Percentiles rank a stretch among this genome's conserved stretches.
These are phyloP conservation scores for Orthonychiurus folsomi DNA, from an alignment of 2,888 invertebrate genomes.

Conservation along the genomic window DNA sequence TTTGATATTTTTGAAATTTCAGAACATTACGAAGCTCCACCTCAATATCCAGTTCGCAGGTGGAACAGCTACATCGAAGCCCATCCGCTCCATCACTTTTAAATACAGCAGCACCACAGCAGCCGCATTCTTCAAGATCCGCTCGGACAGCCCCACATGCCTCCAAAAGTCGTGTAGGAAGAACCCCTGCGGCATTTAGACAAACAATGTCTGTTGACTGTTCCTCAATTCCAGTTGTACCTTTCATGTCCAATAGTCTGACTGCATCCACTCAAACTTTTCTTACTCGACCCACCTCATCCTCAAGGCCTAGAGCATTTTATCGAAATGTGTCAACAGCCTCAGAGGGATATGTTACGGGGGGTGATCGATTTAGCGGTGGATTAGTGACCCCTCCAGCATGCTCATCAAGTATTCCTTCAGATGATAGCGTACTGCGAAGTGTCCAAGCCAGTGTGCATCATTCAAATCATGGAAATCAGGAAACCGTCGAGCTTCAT, in stretches of 20 bases:
- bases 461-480: slow-evolving; percentile 17
- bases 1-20: slow-evolving; percentile 4
- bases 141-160: slow-evolving; percentile 10
- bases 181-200: slow-evolving; percentile 28
- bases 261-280: slow-evolving; percentile 1
- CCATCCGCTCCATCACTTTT: slow-evolving; percentile 38
- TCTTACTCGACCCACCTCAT: neutral
- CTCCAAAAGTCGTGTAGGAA: slow-evolving; percentile 27
- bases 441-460: slow-evolving; percentile 18
- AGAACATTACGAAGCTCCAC: slow-evolving; percentile 34
- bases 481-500: slow-evolving; percentile 55
- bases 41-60: slow-evolving; percentile 25
- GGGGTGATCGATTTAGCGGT: neutral
- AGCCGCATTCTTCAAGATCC: neutral
- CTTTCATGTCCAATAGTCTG: neutral
- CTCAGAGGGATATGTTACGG: neutral
- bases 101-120: neutral
- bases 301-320: slow-evolving; percentile 7
- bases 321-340: neutral
- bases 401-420: neutral
- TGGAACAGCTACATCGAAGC: slow-evolving; percentile 36
- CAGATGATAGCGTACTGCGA: slow-evolving; percentile 4
- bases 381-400: neutral
- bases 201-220: slow-evolving; percentile 39
- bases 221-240: slow-evolving; percentile 17